phyloP scores from a whole-genome alignment of 30 jellyfish, hydroid and myxozoan species.

The Pseudorhiza aurosa region DNA sequence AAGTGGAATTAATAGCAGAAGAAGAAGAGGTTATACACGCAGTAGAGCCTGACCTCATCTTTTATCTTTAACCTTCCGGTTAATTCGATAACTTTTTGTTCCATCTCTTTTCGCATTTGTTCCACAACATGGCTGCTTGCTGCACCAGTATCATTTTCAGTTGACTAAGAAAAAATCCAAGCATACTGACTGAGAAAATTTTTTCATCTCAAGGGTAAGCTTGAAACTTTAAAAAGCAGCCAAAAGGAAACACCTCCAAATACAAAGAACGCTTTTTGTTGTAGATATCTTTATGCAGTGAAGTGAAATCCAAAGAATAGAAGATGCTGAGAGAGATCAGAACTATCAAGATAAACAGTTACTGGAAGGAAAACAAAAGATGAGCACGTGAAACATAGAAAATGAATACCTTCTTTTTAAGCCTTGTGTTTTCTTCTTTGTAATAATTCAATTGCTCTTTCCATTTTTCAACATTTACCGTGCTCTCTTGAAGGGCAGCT shows the following conservation, averaged over 20 bases:
- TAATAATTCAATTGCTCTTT: conserved; percentile 90
- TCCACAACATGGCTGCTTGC: conserved; percentile 38
- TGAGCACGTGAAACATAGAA: not conserved
- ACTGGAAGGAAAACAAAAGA: too few relatives aligned
- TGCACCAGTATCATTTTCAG: conserved; percentile 48
- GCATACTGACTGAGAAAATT: not conserved
- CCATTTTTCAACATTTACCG: conserved; percentile 95
- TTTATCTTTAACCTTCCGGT: conserved; percentile 44
- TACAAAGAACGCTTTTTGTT: too few relatives aligned
- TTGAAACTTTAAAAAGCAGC: too few relatives aligned
- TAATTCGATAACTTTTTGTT: conserved; percentile 53
- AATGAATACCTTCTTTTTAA: conserved; percentile 67
- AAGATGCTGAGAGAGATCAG: too few relatives aligned
- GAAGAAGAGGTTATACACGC: too few relatives aligned
- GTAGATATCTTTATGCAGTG: too few relatives aligned
- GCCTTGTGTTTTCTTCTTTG: conserved; percentile 83
- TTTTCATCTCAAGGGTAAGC: too few relatives aligned
- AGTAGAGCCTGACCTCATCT: conserved; percentile 82
- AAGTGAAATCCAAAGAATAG: too few relatives aligned
- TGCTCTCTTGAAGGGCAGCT: conserved; percentile 97
- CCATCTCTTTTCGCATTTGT: conserved; percentile 58
- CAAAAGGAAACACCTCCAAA: too few relatives aligned
- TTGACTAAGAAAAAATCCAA: conserved; percentile 15
- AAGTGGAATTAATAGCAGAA: too few relatives aligned
- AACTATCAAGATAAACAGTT: too few relatives aligned